A percentile compares a stretch with the other conserved stretches of the same genome.
These are phyloP conservation scores for Toxonevra muliebris DNA, from an alignment of 2,888 invertebrate species.

Conservation along the genomic window DNA sequence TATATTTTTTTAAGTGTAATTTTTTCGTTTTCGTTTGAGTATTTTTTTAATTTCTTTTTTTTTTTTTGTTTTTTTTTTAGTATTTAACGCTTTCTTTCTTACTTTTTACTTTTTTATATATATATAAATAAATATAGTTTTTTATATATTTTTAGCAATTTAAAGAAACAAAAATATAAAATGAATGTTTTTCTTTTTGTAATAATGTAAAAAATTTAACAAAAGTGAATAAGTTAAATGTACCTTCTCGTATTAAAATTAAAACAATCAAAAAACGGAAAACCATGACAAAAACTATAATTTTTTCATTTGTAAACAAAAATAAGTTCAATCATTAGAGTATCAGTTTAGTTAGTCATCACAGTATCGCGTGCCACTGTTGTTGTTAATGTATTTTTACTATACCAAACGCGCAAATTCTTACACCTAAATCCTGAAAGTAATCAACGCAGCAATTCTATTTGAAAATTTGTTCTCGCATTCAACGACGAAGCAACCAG, in stretches of 20 bases:
- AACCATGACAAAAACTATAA: too few relatives aligned
- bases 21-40: slow-evolving; percentile 10
- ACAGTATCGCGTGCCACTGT: too few relatives aligned
- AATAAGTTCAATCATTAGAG: too few relatives aligned
- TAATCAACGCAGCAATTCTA: too few relatives aligned
- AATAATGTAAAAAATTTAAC: slow-evolving; percentile 41
- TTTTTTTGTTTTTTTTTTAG: slow-evolving; percentile 33
- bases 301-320: too few relatives aligned
- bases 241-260: slow-evolving; percentile 41
- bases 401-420: too few relatives aligned
- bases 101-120: slow-evolving; percentile 37
- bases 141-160: slow-evolving; percentile 34
- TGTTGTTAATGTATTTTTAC: too few relatives aligned
- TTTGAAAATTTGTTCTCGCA: too few relatives aligned
- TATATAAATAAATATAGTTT: slow-evolving; percentile 32
- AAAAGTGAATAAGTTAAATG: slow-evolving; percentile 40
- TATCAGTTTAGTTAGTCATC: too few relatives aligned
- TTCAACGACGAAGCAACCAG: too few relatives aligned
- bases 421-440: too few relatives aligned
- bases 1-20: slow-evolving; percentile 19
- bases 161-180: slow-evolving; percentile 18
- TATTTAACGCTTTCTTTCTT: slow-evolving; percentile 39
- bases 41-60: slow-evolving; percentile 8
- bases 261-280: slow-evolving; percentile 22
- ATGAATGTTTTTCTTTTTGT: slow-evolving; percentile 26